Evolutionary conservation across 2,797 vertebrate species (phyloP).

Genomic region (Cottoperca gobio): DNA sequence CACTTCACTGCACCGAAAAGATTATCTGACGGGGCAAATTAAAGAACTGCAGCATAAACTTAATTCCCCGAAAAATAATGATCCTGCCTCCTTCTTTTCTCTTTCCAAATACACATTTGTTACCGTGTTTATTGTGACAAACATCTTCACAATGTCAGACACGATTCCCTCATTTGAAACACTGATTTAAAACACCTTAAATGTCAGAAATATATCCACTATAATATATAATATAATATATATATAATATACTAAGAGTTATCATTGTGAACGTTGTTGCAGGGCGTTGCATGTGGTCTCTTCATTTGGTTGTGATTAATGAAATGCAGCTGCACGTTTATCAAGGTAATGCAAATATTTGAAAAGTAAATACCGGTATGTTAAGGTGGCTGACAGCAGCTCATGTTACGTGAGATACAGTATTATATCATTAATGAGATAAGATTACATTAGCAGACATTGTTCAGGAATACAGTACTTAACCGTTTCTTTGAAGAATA

Average conservation of each 20-base stretch:
- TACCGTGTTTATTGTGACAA: background rate
- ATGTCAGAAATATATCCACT: background rate
- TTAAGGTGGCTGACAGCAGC: background rate
- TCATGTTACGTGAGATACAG: background rate
- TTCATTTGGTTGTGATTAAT: background rate
- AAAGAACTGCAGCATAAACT: constrained; percentile 5
- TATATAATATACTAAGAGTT: background rate
- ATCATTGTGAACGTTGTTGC: background rate
- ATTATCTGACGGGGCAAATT: constrained; percentile 37
- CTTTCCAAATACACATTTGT: background rate
- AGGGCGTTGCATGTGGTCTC: background rate
- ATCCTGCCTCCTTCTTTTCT: background rate
- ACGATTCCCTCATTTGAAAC: background rate
- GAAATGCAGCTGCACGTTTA: background rate
- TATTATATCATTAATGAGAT: background rate
- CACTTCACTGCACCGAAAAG: constrained; percentile 34
- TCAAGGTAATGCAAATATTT: constrained; percentile 8
- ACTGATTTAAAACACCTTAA: background rate
- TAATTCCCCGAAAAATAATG: background rate
- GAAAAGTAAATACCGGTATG: background rate
- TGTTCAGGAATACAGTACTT: background rate
- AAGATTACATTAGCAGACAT: background rate
- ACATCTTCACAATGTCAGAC: background rate
- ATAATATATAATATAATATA: too few relatives aligned
- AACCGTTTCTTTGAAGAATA: background rate